A percentile compares a stretch with the other conserved stretches of the same genome.
phyloP scores from a whole-genome alignment of 2,113 vertebrate species.

The Eulemur rufifrons region DNA sequence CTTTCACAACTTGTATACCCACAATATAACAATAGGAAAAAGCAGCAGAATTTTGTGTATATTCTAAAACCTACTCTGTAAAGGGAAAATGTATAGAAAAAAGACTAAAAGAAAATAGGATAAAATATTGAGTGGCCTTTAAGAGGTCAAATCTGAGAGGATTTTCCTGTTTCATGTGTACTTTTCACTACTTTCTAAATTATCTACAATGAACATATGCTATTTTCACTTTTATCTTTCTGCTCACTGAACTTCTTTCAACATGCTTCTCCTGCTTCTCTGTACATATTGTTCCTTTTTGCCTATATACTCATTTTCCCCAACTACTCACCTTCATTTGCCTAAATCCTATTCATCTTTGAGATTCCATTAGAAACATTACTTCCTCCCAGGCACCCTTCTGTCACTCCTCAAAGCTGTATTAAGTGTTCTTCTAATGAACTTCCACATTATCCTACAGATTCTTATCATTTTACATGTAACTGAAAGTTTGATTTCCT shows the following conservation, averaged over 20 bases:
- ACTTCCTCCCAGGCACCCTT: not conserved
- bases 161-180: not conserved
- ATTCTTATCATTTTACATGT: not conserved
- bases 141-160: not conserved
- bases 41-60: not conserved
- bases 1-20: not conserved
- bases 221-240: conserved; percentile 16
- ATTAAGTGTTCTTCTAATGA: not conserved
- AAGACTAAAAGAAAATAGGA: not conserved
- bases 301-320: not conserved
- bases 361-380: not conserved
- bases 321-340: not conserved
- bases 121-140: not conserved
- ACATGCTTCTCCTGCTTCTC: not conserved
- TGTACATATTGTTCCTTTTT: not conserved
- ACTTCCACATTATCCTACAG: not conserved
- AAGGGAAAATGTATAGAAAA: conserved; percentile 22
- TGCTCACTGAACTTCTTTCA: not conserved
- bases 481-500: not conserved
- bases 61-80: not conserved
- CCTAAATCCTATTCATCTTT: not conserved
- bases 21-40: not conserved
- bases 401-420: not conserved
- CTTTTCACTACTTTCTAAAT: conserved; percentile 44
- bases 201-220: not conserved